Evolutionary conservation across 2,888 invertebrate genomes (phyloP), one percentile per base, ranked within the genome.

Genomic region (Lobophora halterata): DNA sequence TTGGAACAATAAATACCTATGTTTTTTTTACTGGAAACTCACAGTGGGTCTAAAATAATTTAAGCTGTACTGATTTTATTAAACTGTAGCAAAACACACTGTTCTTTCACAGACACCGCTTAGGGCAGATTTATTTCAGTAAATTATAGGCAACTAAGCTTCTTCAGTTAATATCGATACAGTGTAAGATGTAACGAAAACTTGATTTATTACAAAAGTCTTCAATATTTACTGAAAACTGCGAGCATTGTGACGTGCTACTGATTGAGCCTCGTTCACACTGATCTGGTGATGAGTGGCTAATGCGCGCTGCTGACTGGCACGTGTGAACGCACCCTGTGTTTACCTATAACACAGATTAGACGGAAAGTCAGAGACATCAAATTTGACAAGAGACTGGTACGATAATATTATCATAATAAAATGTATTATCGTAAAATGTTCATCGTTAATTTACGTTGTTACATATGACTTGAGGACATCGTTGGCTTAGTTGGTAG

Each of bases 241-340:
- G 24, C 24, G 24, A 23, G 28, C 33, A 30, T 36, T 9, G 25
- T 14, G 28, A 25, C 30, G 30, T 21, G 23, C 6, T 8, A 14
- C n/a, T 21, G 46, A 49, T 37, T 35, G 36, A 36, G 44, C 36
- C 41, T 37, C 42, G 41, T 40, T 32, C 42, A 45, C 47, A 44
- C 46, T 6, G 32, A 11, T 23, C 14, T 17, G 27, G 17, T 31
- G 50, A 34, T 42, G 50, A 50, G 9, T 34, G 44, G 41, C 34
- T 50, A 47, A 50, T 50, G 47, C 24, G 27, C 20, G 31, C 24
- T 29, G 49, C 20, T 36, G 49, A 50, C 38, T 45, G 38, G 20
- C 34, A 17, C 8, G 37, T 42, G 46, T 50, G 50, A 47, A 47
- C 38, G 44, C 32, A 41, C 39, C 35, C 33, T 36, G 16, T 42